A percentile compares a stretch with the other conserved stretches of the same genome.
These are phyloP conservation scores for Papilio polyxenes DNA, from an alignment of 1,140 invertebrate species.

Conservation along the genomic window DNA sequence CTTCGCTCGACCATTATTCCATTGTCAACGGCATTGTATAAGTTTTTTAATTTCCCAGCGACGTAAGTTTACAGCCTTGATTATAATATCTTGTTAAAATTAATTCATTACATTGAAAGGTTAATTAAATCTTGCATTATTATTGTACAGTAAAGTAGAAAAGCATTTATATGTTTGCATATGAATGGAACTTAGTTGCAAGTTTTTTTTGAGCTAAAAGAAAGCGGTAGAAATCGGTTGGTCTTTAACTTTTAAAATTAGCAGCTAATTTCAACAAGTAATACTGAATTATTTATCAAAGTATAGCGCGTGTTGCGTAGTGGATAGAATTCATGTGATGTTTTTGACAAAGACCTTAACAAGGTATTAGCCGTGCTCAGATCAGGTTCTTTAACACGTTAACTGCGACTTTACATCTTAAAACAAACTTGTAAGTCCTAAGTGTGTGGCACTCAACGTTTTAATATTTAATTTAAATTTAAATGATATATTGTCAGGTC, in stretches of 20 bases:
- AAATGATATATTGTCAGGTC: conserved; percentile 59
- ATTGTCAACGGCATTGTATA: neutral
- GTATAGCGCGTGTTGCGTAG: too few relatives aligned
- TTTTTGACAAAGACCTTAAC: too few relatives aligned
- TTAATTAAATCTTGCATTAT: neutral
- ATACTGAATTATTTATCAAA: neutral
- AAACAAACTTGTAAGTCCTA: too few relatives aligned
- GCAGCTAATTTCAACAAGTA: neutral
- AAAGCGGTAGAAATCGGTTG: too few relatives aligned
- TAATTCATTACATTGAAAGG: neutral
- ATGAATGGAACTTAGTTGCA: neutral
- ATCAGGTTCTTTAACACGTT: too few relatives aligned
- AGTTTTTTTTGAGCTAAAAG: neutral
- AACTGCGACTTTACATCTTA: too few relatives aligned
- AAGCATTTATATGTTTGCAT: neutral
- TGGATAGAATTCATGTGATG: too few relatives aligned
- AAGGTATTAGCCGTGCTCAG: too few relatives aligned
- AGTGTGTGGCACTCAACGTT: too few relatives aligned
- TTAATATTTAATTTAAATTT: neutral
- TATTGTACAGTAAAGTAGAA: neutral
- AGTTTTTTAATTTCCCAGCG: conserved; percentile 15
- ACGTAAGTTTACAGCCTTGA: neutral
- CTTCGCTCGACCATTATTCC: conserved; percentile 8
- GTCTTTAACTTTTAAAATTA: neutral
- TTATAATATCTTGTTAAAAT: neutral